Base-by-base conservation (phyloP, 2,888 invertebrate genomes). In the Smittia sp. region DNA sequence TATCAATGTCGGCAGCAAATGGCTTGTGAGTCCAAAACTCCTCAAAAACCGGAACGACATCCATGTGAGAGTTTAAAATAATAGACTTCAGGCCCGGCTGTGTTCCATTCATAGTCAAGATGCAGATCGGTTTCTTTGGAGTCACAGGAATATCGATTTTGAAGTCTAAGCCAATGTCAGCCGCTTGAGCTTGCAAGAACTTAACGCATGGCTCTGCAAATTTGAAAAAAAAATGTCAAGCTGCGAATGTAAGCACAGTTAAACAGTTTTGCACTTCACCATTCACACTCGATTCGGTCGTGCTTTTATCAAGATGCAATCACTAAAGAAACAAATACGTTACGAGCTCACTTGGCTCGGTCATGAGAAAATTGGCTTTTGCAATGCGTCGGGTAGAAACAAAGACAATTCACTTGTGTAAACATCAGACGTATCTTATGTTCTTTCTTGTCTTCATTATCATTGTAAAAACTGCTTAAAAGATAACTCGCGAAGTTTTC, bases 1-100 rank as follows among this genome's bases (percentile, higher is more conserved):
- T 87, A 79, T 94, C 94, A 79, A 96, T 91, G 76, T 91, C 88
- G 0, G 92, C 98, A 75, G 87, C 88, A 81, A 97, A 98, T 1
- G 98, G 97, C 38, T 91, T 91, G 79, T 94, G 87, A 0, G 87
- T 92, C 97, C 98, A 98, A 79, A 91, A 89, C 46, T 96, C 92
- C 76, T 87, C 85, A 79, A 89, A 92, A 0, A 92, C 96, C 6
- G 94, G 92, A 0, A 98, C 98, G 0, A 98, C 98, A 82, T 98
- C 98, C 85, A 93, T 95, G 80, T 98, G 97, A 1, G 95, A 94
- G 80, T 96, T 97, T 20, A 98, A 86, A 78, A 97, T 83, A 75
- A 98, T 85, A 11, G 91, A 85, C 0, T 91, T 88, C 41, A 92
- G 82, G 0, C 85, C 80, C 0, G 93, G 90, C 73, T 93, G 85